Conservation (phyloP, 2,113 vertebrate genomes). For the Phrynosoma platyrhinos region DNA sequence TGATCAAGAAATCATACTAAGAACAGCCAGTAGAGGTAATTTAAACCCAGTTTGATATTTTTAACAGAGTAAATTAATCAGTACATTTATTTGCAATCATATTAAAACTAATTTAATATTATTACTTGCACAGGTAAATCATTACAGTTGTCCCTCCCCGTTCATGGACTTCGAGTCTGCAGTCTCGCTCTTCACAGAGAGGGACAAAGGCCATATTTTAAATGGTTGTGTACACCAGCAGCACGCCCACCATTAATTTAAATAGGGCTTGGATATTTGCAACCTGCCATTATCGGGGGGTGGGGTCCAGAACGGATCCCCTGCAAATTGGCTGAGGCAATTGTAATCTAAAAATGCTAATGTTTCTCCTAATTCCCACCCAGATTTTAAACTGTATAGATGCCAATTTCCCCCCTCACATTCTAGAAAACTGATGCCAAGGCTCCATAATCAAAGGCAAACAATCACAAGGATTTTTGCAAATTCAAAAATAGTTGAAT, state of each 20-base stretch:
- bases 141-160: background rate
- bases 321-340: too few relatives aligned
- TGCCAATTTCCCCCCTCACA: background rate
- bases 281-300: too few relatives aligned
- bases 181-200: too few relatives aligned
- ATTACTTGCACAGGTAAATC: slow-evolving; percentile 57
- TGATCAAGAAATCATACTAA: background rate
- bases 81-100: background rate
- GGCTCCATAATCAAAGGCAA: background rate
- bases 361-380: slow-evolving; percentile 47
- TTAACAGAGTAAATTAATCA: background rate
- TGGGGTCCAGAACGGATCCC: too few relatives aligned
- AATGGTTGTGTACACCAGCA: too few relatives aligned
- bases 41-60: background rate
- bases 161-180: too few relatives aligned
- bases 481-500: slow-evolving; percentile 12
- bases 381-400: slow-evolving; percentile 31
- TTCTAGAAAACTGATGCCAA: slow-evolving; percentile 18
- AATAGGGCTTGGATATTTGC: too few relatives aligned
- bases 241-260: too few relatives aligned
- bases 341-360: too few relatives aligned
- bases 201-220: too few relatives aligned
- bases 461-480: slow-evolving; percentile 33
- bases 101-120: background rate
- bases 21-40: background rate